These are phyloP conservation scores for Scrobipalpa atriplicella DNA, from an alignment of 2,888 invertebrate genomes.

Conservation along the genomic window DNA sequence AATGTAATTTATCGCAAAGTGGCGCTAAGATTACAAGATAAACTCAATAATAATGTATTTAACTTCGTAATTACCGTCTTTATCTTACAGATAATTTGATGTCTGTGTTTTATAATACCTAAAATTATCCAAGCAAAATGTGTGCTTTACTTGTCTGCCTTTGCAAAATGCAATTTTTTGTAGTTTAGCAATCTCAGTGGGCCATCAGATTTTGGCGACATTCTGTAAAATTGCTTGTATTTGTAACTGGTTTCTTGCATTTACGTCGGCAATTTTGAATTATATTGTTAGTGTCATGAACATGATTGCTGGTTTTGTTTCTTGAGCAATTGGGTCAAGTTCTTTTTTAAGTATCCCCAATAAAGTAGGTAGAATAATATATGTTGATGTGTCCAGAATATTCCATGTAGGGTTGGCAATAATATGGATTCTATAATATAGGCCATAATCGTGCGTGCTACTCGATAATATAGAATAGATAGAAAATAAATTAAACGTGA, in stretches of 20 bases:
- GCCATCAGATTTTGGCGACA: slow-evolving; percentile 2
- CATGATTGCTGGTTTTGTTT: background rate
- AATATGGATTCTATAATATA: too few relatives aligned
- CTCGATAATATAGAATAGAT: too few relatives aligned
- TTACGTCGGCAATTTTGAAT: background rate
- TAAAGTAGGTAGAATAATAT: background rate
- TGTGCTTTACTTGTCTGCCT: background rate
- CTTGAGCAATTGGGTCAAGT: background rate
- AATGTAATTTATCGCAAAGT: too few relatives aligned
- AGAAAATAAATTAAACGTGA: too few relatives aligned
- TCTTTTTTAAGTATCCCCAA: background rate
- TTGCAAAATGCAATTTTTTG: background rate
- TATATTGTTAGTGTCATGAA: background rate
- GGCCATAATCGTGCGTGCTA: too few relatives aligned
- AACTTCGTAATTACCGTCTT: too few relatives aligned
- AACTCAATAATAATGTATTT: too few relatives aligned
- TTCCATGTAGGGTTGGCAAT: background rate
- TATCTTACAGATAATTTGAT: background rate
- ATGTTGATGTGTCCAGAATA: too few relatives aligned
- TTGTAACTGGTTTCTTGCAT: background rate
- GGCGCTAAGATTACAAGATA: too few relatives aligned
- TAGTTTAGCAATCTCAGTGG: slow-evolving; percentile 5
- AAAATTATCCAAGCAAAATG: background rate
- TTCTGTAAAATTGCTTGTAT: background rate
- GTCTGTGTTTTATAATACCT: background rate